Percentiles rank a stretch among this genome's conserved stretches.
phyloP scores from a whole-genome alignment of 2,888 invertebrate species.

The Drosophila percnosoma region DNA sequence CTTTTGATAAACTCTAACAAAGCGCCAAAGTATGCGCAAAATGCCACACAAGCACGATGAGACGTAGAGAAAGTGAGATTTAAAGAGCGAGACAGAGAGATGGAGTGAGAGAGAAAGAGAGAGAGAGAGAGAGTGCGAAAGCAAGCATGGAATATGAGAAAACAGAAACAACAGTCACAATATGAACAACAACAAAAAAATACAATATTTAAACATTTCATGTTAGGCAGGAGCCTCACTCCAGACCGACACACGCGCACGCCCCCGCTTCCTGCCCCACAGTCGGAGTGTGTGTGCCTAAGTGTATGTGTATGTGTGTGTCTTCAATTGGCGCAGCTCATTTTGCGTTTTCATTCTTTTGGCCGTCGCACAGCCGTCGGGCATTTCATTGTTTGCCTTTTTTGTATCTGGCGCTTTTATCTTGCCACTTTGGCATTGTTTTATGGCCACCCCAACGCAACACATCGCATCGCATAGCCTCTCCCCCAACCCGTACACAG shows the following conservation, averaged over 20 bases:
- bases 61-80: background rate
- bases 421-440: constrained; percentile 75
- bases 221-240: constrained; percentile 24
- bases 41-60: constrained; percentile 43
- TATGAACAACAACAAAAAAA: background rate
- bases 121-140: background rate
- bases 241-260: background rate
- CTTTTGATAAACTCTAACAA: constrained; percentile 66
- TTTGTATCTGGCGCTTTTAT: constrained; percentile 71
- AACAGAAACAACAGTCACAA: background rate
- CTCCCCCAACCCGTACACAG: background rate
- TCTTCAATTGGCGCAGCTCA: constrained; percentile 67
- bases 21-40: constrained; percentile 63
- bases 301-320: constrained; percentile 11
- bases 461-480: background rate
- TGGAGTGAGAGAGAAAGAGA: background rate
- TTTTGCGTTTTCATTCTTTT: constrained; percentile 67
- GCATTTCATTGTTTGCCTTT: constrained; percentile 61
- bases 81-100: background rate
- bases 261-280: background rate
- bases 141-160: background rate
- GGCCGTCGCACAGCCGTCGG: constrained; percentile 51
- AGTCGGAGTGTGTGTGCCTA: background rate
- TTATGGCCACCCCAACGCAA: constrained; percentile 45
- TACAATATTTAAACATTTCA: constrained; percentile 68